phyloP scores from a whole-genome alignment of 2,797 vertebrate species.

The Periophthalmus magnuspinnatus region DNA sequence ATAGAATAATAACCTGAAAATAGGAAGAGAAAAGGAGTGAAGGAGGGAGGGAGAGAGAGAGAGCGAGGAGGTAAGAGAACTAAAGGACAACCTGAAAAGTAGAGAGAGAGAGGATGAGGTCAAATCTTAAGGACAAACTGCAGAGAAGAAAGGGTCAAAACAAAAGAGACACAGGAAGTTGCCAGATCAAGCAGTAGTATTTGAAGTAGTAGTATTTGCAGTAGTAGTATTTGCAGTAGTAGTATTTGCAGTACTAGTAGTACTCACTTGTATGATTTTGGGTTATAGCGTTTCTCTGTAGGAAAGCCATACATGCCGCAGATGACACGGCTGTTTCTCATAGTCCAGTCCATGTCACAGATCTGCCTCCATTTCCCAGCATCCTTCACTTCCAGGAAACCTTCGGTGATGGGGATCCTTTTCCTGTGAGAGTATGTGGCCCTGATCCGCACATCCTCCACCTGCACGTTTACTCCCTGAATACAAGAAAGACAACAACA shows the following conservation, averaged over 20 bases:
- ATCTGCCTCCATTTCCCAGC: constrained; percentile 91
- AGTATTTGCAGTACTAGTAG: neutral
- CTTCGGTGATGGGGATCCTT: constrained; percentile 87
- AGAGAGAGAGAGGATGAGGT: neutral
- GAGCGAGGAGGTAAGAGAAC: neutral
- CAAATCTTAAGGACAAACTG: neutral
- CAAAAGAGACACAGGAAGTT: too few species aligned
- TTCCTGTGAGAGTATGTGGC: constrained; percentile 85
- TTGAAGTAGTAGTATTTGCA: neutral
- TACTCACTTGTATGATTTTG: constrained; percentile 89
- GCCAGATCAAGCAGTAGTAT: too few species aligned
- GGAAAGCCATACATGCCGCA: constrained; percentile 99
- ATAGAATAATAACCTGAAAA: too few species aligned
- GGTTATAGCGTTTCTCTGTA: constrained; percentile 83
- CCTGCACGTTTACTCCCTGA: constrained; percentile 86
- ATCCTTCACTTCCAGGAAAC: constrained; percentile 92
- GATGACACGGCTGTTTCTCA: constrained; percentile 85
- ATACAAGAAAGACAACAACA: too few species aligned
- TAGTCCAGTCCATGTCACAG: constrained; percentile 86
- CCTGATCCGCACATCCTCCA: constrained; percentile 91
- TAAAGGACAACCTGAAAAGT: neutral
- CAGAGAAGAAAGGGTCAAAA: too few species aligned
- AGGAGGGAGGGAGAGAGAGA: neutral
- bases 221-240: neutral
- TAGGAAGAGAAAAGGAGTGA: too few species aligned